Percentiles rank a stretch among this genome's conserved stretches.
Evolutionary conservation across 2,797 vertebrate species (phyloP).

Genomic region (Etheostoma perlongum): DNA sequence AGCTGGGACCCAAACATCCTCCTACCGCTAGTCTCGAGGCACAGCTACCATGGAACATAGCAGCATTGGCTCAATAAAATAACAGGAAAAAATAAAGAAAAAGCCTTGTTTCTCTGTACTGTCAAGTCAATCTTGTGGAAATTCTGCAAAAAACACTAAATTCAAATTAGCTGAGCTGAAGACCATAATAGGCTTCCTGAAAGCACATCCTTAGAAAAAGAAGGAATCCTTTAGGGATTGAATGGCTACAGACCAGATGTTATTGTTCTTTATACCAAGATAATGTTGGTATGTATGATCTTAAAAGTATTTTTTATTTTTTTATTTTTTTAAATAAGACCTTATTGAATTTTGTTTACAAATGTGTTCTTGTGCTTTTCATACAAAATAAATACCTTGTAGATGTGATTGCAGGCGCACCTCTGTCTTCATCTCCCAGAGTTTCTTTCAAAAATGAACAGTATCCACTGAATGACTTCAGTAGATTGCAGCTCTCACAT

Average conservation of each 20-base stretch:
- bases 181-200: conserved; percentile 26
- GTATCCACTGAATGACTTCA: too few species aligned
- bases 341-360: too few species aligned
- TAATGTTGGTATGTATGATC: not conserved
- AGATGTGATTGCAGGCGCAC: too few species aligned
- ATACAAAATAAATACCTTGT: too few species aligned
- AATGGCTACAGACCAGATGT: conserved; percentile 36
- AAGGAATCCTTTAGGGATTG: conserved; percentile 30
- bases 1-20: not conserved
- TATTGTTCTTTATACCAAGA: conserved; percentile 38
- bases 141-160: conserved; percentile 2
- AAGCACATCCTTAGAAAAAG: conserved; percentile 19
- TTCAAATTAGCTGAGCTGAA: conserved; percentile 21
- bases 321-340: too few species aligned
- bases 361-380: too few species aligned
- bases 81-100: not conserved
- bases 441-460: too few species aligned
- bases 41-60: not conserved
- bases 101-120: not conserved
- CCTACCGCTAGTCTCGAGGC: not conserved
- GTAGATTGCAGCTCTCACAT: too few species aligned
- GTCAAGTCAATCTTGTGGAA: not conserved
- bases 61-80: not conserved
- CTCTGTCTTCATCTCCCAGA: too few species aligned
- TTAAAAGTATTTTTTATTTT: too few species aligned